Conservation (phyloP, 2,113 vertebrate genomes). For the Cebus imitator region DNA sequence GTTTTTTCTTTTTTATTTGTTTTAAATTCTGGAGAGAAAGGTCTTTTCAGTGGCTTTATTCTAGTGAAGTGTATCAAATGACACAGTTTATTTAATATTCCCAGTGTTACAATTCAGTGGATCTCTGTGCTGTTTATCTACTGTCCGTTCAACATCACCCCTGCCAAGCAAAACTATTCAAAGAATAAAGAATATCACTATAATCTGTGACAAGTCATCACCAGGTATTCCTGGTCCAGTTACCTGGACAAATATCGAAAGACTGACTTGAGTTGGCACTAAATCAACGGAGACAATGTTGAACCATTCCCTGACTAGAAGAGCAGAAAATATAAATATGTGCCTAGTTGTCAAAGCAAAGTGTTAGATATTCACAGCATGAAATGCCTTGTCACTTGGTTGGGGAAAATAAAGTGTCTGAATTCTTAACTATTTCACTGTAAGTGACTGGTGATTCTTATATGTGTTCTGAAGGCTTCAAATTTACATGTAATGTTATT, state of each 20-base stretch:
- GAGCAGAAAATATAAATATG: constrained; percentile 82
- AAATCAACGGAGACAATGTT: constrained; percentile 80
- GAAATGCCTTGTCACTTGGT: constrained; percentile 81
- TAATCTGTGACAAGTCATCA: constrained; percentile 79
- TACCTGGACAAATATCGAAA: constrained; percentile 78
- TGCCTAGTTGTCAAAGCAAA: constrained; percentile 78
- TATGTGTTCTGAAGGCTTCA: constrained; percentile 56
- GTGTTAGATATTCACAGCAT: constrained; percentile 82
- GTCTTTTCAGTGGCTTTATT: constrained; percentile 16
- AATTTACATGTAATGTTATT: constrained; percentile 61
- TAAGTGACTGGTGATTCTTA: constrained; percentile 78
- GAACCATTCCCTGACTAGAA: constrained; percentile 75
- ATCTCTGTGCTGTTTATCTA: constrained; percentile 58
- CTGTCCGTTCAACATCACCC: constrained; percentile 72
- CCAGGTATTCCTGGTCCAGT: constrained; percentile 79
- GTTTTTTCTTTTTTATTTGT: neutral
- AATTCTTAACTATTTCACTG: constrained; percentile 78
- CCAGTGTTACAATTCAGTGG: constrained; percentile 67
- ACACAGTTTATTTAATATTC: constrained; percentile 68
- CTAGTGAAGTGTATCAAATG: constrained; percentile 55
- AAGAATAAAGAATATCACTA: constrained; percentile 73
- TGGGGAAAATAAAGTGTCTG: constrained; percentile 80
- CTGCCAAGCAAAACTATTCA: constrained; percentile 65
- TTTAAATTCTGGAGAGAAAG: constrained; percentile 34
- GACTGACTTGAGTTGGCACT: constrained; percentile 78